Percentiles rank a stretch among this genome's conserved stretches.
phyloP scores from a whole-genome alignment of 2,797 vertebrate species.

The Phyllotis vaccarum region DNA sequence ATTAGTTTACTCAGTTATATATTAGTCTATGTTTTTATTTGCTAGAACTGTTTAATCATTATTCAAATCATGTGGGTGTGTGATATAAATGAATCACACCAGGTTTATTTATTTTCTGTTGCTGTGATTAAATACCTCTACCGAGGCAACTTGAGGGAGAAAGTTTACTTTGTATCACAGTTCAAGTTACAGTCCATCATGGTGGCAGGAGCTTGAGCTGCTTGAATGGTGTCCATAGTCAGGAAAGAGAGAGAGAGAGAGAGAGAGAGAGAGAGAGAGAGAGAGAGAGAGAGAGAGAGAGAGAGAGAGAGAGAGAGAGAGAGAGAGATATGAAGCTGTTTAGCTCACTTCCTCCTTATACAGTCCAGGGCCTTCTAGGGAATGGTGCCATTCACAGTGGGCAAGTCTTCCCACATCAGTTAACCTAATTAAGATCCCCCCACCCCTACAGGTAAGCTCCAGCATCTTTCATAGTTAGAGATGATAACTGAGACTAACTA shows the following conservation, averaged over 20 bases:
- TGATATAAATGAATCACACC: not conserved
- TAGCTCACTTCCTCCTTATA: not conserved
- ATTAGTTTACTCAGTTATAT: not conserved
- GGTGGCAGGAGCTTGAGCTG: not conserved
- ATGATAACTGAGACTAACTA: not conserved
- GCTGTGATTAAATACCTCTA: not conserved
- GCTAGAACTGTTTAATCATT: slow-evolving; percentile 26
- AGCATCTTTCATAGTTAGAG: not conserved
- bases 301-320: too few relatives aligned
- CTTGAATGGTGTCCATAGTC: not conserved
- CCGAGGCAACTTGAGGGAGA: not conserved
- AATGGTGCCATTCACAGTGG: not conserved
- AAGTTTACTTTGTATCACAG: not conserved
- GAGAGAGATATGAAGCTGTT: not conserved
- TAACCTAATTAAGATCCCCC: not conserved
- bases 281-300: not conserved
- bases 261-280: too few relatives aligned
- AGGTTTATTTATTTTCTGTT: not conserved
- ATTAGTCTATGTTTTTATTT: slow-evolving; percentile 21
- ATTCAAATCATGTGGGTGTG: not conserved
- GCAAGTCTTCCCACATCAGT: not conserved
- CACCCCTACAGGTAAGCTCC: not conserved
- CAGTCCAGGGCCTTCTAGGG: not conserved
- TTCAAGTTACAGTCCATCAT: not conserved
- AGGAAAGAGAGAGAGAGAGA: not conserved